Base-by-base conservation (phyloP, 2,113 vertebrate species). In the Microtus richardsoni region DNA sequence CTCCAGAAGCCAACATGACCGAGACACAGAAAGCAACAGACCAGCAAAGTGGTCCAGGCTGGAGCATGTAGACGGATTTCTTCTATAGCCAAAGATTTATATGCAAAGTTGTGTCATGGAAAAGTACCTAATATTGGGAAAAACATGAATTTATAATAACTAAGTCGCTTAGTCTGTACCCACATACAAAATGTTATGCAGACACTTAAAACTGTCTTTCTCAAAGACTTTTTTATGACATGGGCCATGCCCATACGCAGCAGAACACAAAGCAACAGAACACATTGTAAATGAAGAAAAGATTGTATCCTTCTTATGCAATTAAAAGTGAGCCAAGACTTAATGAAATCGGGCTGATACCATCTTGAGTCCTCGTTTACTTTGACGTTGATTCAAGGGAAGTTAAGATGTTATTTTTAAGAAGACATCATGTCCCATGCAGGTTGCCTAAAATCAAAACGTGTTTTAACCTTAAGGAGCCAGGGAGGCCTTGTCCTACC, bases 281-380 rank as follows among this genome's bases (percentile, higher is more conserved):
- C 5, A 84, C 33, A 54, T 28, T 70, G 10, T 36, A 88, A 83
- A 62, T 71, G 93, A 28, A 89, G 30, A 77, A 41, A 75, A 89
- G 71, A 91, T 70, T 71, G 49, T 49, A 33, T 79, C 58, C 92
- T 94, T 26, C 92, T 89, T 89, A 52, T 44, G 54, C 88, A 89
- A 74, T 39, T 52, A 52, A 82, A 78, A 94, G 47, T 28, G 60
- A 36, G 4, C 17, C 75, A 39, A 33, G 28, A n/a, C 47, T 60
- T 54, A 71, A 36, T 58, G 28, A 77, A 91, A 89, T 12, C 14
- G 22, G 10, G 80, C 17, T 21, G 44, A 36, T 52, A 39, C 30
- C 86, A 77, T n/a, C 58, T 60, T 78, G 17, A 96, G 49, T 22
- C 44, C 33, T 80, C 28, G 7, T 77, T 70, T 92, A 77, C 62